Conservation (phyloP, 2,797 vertebrate species). For the Rhynchonycteris naso region DNA sequence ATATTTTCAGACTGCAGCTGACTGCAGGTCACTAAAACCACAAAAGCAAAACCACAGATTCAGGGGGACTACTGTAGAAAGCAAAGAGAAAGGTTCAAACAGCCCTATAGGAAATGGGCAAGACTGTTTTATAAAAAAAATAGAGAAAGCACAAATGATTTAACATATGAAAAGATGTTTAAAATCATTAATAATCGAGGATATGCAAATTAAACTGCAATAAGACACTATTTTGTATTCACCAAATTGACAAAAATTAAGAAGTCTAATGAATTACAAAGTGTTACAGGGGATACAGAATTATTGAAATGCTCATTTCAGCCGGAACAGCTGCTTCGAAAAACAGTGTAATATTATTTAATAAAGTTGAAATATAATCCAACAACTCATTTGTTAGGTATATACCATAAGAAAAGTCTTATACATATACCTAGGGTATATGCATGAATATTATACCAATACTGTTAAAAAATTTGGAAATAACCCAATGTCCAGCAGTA, state of each 20-base stretch:
- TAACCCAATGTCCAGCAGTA: background rate
- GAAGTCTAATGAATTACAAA: background rate
- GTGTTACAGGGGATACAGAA: background rate
- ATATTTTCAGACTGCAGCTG: background rate
- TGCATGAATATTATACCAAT: background rate
- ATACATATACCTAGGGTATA: background rate
- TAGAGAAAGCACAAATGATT: background rate
- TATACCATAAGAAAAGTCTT: background rate
- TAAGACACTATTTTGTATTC: background rate
- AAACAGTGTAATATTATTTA: slow-evolving; percentile 2
- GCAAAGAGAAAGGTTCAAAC: background rate
- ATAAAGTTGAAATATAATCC: slow-evolving; percentile 16
- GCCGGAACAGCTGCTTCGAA: background rate
- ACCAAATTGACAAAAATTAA: slow-evolving; percentile 12
- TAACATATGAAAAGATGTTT: background rate
- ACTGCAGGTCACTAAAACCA: background rate
- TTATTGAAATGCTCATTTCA: background rate
- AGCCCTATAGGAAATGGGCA: background rate
- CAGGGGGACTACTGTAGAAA: background rate
- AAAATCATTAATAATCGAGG: slow-evolving; percentile 26
- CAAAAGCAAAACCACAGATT: background rate
- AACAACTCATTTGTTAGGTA: background rate
- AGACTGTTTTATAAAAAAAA: background rate
- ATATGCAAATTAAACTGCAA: slow-evolving; percentile 34
- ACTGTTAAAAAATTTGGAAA: slow-evolving; percentile 34